Conservation (phyloP, 2,797 vertebrate genomes). For the Botia kubotai region DNA sequence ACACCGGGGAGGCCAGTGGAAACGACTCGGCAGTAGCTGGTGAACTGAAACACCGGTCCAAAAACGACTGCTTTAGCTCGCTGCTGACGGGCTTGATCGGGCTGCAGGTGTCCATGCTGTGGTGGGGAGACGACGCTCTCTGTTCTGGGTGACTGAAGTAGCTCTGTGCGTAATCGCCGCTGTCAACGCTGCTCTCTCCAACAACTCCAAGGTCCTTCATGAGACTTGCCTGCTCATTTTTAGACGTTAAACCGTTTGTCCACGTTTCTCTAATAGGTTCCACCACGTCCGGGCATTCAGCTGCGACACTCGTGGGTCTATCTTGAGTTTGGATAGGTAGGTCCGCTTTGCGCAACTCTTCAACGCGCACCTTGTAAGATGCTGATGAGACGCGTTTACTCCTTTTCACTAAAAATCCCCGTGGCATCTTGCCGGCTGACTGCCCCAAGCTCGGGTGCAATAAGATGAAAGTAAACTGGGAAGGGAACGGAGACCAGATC, state of each 20-base stretch:
- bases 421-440: slow-evolving; percentile 80
- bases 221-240: slow-evolving; percentile 69
- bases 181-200: slow-evolving; percentile 57
- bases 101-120: slow-evolving; percentile 66
- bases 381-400: slow-evolving; percentile 79
- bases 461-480: slow-evolving; percentile 34
- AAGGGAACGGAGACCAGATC: slow-evolving; percentile 38
- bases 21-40: slow-evolving; percentile 82
- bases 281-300: slow-evolving; percentile 29
- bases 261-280: slow-evolving; percentile 65
- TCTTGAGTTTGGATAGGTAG: slow-evolving; percentile 29
- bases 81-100: slow-evolving; percentile 78
- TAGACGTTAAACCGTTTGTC: slow-evolving; percentile 60
- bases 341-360: slow-evolving; percentile 34
- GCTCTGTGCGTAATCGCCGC: slow-evolving; percentile 62
- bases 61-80: slow-evolving; percentile 73
- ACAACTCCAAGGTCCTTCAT: slow-evolving; percentile 65
- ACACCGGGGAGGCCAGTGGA: slow-evolving; percentile 75
- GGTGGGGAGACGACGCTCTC: slow-evolving; percentile 49
- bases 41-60: slow-evolving; percentile 78
- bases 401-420: slow-evolving; percentile 93
- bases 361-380: slow-evolving; percentile 80
- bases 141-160: slow-evolving; percentile 54
- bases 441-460: slow-evolving; percentile 18
- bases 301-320: slow-evolving; percentile 32